Evolutionary conservation across 2,888 invertebrate species (phyloP), one percentile per base, ranked within the genome.

Genomic region (Drosophila emarginata): DNA sequence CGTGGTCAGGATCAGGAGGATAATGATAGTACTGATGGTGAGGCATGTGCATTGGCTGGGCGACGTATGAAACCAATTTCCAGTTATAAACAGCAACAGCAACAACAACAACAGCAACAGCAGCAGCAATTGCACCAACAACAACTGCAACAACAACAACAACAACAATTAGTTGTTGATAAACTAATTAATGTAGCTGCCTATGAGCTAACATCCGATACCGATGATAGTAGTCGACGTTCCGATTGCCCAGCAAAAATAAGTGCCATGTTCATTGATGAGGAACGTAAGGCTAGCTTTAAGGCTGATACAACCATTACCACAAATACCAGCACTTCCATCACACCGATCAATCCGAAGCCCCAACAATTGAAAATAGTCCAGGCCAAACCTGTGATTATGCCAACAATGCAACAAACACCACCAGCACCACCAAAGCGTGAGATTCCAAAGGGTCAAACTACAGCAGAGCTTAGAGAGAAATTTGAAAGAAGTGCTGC

Each of bases 11-110:
- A 82, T 21, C 45, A 45, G 57, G 83, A 79, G 50, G 88, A 91
- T 69, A 95, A 95, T 87, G 94, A 94, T 53, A 92, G 92, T 68
- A 91, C 91, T 12, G 91, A 92, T 51, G 91, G 91, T 9, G 91
- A 92, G 64, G 91, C 91, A 0, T 91, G 92, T 52, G 89, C 85
- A 4, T 50, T 90, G 2, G 80, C 90, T 52, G 89, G 91, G 79
- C 93, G 93, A 79, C 93, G 90, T 37, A 56, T 85, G 52, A 81
- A 81, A 62, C 71, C 71, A 18, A 61, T 61, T 40, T 78, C 80
- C 52, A 81, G 73, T 67, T 87, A 87, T 66, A 81, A 87, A 50
- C 78, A 72, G 18, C 74, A 71, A 40, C 62, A 61, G 51, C 89
- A 90, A 63, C 88, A 89, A 51, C 74, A 71, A 9, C 74, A 68